These are phyloP conservation scores for Prosopocoilus inquinatus DNA, from an alignment of 2,888 invertebrate genomes.

Conservation along the genomic window DNA sequence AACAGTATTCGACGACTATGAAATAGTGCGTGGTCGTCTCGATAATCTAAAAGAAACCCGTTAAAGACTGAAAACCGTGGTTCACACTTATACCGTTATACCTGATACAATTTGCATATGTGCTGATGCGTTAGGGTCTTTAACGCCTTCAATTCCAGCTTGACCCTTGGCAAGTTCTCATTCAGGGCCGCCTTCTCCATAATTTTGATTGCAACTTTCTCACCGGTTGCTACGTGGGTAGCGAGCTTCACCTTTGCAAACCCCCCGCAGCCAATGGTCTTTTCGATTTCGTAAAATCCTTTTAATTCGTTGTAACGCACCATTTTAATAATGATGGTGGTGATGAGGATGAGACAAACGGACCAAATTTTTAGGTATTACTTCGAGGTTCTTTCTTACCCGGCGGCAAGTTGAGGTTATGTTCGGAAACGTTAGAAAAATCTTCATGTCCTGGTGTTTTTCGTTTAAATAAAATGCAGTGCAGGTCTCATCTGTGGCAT, in stretches of 20 bases:
- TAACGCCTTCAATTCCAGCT: constrained; percentile 71
- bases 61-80: background rate
- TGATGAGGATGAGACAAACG: background rate
- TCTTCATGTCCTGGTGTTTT: no score
- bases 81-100: constrained; percentile 18
- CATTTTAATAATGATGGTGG: constrained; percentile 42
- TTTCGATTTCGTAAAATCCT: constrained; percentile 65
- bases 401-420: no score
- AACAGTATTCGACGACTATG: constrained; percentile 79
- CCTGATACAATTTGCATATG: constrained; percentile 75
- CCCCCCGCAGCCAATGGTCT: constrained; percentile 73
- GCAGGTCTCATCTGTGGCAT: no score
- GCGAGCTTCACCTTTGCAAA: constrained; percentile 81
- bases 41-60: constrained; percentile 53
- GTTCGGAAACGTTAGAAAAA: no score
- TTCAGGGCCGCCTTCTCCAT: constrained; percentile 74
- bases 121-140: constrained; percentile 69
- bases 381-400: no score
- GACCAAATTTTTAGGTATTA: no score
- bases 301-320: constrained; percentile 56
- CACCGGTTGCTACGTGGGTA: constrained; percentile 73
- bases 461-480: no score
- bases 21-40: constrained; percentile 73
- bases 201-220: constrained; percentile 80
- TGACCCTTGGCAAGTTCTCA: constrained; percentile 69